Percentiles rank a stretch among this genome's conserved stretches.
phyloP scores from a whole-genome alignment of 2,113 vertebrate species.

The Sterna hirundo region DNA sequence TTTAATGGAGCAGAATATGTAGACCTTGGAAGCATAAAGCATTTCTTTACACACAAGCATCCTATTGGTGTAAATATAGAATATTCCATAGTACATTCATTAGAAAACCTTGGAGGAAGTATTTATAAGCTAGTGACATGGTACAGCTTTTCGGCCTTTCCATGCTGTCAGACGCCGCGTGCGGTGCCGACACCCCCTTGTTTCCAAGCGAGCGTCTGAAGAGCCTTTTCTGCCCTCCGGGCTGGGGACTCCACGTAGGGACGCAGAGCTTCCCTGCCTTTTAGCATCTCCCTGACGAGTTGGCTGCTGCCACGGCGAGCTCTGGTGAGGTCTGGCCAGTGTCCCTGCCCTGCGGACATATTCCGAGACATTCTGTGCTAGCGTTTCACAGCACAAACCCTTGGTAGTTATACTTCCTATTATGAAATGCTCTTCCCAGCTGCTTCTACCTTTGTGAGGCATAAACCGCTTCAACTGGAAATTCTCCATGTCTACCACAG shows the following conservation, averaged over 20 bases:
- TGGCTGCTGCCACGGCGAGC: not conserved
- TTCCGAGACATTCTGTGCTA: not conserved
- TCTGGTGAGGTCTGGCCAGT: not conserved
- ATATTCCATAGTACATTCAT: not conserved
- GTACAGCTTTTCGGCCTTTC: not conserved
- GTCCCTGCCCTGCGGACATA: not conserved
- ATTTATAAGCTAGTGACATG: rapidly evolving
- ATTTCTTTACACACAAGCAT: not conserved
- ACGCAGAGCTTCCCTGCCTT: not conserved
- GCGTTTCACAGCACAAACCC: rapidly evolving
- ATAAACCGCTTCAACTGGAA: not conserved
- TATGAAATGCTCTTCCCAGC: not conserved
- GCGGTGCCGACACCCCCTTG: rapidly evolving
- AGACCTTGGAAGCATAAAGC: not conserved
- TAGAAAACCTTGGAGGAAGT: rapidly evolving
- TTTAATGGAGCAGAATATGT: not conserved
- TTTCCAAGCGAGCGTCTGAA: not conserved
- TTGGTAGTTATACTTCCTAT: not conserved
- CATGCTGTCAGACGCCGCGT: rapidly evolving
- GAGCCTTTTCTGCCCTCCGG: not conserved
- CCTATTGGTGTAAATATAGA: not conserved
- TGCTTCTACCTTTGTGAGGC: not conserved
- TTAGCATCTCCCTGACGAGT: not conserved
- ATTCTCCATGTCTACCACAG: not conserved
- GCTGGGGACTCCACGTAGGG: not conserved